These are phyloP conservation scores for Gymnorhina tibicen DNA, from an alignment of 2,113 vertebrate genomes.

Conservation along the genomic window DNA sequence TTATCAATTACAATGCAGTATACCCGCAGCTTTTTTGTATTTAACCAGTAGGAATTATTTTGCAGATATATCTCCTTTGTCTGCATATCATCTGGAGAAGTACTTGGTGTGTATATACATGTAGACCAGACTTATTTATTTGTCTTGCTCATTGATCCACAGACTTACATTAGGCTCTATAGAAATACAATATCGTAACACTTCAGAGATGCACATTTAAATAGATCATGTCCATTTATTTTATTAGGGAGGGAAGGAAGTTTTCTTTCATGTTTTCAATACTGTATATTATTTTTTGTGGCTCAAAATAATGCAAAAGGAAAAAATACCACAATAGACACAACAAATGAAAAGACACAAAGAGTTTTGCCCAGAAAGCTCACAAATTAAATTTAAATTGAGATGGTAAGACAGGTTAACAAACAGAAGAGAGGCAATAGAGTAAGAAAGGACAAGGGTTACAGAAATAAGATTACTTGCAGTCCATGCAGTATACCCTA, in stretches of 20 bases:
- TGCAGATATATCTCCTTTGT: background rate
- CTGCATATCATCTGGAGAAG: background rate
- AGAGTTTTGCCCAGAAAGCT: background rate
- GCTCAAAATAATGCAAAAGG: background rate
- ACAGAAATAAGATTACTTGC: background rate
- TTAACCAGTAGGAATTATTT: background rate
- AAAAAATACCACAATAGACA: background rate
- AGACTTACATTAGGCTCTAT: background rate
- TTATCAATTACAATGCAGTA: background rate
- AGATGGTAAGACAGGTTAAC: background rate
- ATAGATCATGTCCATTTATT: background rate
- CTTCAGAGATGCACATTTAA: background rate
- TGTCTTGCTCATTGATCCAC: background rate
- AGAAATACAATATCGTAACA: background rate
- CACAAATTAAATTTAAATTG: background rate
- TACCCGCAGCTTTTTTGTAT: background rate
- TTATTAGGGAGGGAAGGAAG: background rate
- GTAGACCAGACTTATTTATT: background rate
- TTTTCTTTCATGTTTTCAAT: conserved; percentile 24
- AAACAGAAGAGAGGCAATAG: background rate
- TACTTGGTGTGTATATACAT: background rate
- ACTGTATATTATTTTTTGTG: background rate
- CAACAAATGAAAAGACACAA: background rate
- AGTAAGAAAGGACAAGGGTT: background rate
- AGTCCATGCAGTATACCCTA: background rate